Evolutionary conservation across 2,888 invertebrate genomes (phyloP).

Genomic region (Helicoverpa assulta): DNA sequence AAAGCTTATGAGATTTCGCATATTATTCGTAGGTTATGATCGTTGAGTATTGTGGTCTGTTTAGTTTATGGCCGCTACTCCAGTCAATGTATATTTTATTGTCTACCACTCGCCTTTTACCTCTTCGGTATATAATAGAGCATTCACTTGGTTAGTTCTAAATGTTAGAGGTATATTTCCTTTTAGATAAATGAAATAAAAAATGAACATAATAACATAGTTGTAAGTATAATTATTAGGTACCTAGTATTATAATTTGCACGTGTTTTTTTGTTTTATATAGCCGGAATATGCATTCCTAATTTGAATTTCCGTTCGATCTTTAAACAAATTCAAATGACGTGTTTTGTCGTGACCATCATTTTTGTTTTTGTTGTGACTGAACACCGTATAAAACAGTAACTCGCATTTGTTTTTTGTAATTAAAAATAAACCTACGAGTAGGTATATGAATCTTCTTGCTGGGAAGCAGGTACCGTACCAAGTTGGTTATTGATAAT

Average conservation of each 20-base stretch:
- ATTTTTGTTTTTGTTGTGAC: too few relatives aligned
- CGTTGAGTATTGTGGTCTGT: not conserved
- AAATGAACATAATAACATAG: not conserved
- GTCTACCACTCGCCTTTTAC: slow-evolving; percentile 5
- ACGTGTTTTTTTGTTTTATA: too few relatives aligned
- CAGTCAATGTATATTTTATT: slow-evolving; percentile 14
- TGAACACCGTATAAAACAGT: too few relatives aligned
- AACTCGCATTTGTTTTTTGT: too few relatives aligned
- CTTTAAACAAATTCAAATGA: not conserved
- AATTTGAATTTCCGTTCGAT: not conserved
- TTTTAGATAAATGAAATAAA: not conserved
- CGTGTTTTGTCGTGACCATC: not conserved
- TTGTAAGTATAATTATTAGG: too few relatives aligned
- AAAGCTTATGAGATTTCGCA: not conserved
- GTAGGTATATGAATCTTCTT: too few relatives aligned
- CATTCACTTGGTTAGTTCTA: not conserved
- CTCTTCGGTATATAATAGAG: not conserved
- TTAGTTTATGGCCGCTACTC: slow-evolving; percentile 17
- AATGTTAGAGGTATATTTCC: not conserved
- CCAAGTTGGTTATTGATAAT: not conserved
- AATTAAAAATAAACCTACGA: too few relatives aligned
- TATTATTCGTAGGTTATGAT: not conserved
- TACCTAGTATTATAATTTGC: too few relatives aligned
- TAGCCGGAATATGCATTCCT: not conserved
- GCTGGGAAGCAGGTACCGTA: too few relatives aligned